A percentile compares a stretch with the other conserved stretches of the same genome.
These are phyloP conservation scores for Ia io DNA, from an alignment of 2,113 vertebrate genomes.

Conservation along the genomic window DNA sequence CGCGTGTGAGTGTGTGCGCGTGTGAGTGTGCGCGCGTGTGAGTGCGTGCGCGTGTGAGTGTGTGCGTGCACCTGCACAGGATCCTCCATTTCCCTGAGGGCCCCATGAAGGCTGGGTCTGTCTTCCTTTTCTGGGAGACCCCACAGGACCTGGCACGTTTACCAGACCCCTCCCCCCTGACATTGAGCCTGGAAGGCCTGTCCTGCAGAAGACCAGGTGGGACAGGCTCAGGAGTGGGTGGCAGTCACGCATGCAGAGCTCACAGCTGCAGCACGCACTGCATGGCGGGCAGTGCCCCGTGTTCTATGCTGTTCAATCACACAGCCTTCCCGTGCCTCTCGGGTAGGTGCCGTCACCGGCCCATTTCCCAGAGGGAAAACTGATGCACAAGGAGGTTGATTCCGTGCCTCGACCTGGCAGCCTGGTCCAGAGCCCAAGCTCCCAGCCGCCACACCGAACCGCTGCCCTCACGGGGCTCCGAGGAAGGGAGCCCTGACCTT, in stretches of 20 bases:
- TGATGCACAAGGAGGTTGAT: not conserved
- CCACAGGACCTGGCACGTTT: not conserved
- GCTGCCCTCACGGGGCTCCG: not conserved
- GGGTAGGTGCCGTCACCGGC: not conserved
- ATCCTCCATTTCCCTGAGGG: not conserved
- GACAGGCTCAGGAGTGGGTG: not conserved
- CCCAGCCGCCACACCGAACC: rapidly evolving
- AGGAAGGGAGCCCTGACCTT: not conserved
- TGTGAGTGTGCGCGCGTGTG: not conserved
- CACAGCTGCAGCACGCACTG: not conserved
- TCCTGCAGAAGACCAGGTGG: not conserved
- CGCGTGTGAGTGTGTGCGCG: rapidly evolving
- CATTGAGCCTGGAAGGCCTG: not conserved
- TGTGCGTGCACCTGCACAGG: not conserved
- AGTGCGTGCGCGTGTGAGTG: too few species aligned
- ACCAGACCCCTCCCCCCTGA: not conserved
- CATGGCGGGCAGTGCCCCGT: not conserved
- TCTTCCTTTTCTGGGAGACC: not conserved
- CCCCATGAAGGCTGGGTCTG: not conserved
- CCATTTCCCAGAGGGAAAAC: not conserved
- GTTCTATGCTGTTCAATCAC: not conserved
- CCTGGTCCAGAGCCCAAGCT: not conserved
- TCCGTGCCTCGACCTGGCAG: not conserved
- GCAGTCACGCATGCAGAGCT: rapidly evolving
- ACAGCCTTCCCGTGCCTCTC: not conserved